Evolutionary conservation across 2,797 vertebrate species (phyloP), one percentile per base, ranked within the genome.

Genomic region (Periparus ater): DNA sequence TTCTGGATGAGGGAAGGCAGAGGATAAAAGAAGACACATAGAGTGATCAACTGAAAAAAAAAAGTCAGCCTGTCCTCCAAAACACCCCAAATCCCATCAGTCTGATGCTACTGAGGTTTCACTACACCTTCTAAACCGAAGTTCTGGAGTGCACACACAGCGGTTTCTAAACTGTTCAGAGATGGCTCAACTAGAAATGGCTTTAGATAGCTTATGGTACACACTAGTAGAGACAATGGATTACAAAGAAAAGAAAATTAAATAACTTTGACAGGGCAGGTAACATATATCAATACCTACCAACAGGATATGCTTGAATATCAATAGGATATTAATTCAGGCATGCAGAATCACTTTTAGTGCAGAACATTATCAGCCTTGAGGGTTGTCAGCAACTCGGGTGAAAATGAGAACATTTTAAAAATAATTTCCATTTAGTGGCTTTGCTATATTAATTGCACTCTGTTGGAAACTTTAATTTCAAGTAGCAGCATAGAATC

Each of bases 1-100:
- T 0, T 0, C 13, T 20, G 30, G 63, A 23, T 50, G n/a, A 85
- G 16, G 66, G 17, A 68, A 58, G 50, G 40, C 1, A 13, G 9
- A 10, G 36, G 36, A 58, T 29, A 26, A 38, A 88, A 66, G 51
- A 34, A 51, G 12, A 73, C 9, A 62, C 14, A 27, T 4, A 53
- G 4, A 58, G 13, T 2, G 7, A 70, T 23, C 17, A 91, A 47
- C 1, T 55, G 34, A 21, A 61, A 74, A 62, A 85, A 85, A 73
- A 63, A 62, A 45, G 27, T 44, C 26, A 61, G 32, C 42, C 29
- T 53, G 18, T 47, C 38, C 22, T 91, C 21, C 22, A 67, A 67
- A 86, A 54, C 21, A 36, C 18, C 15, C 15, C 27, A 76, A 40
- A n/a, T 58, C 47, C 30, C 54, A 40, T n/a, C 55, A 57, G 21